Evolutionary conservation across 2,888 invertebrate species (phyloP).

Genomic region (Aporophyla lueneburgensis): DNA sequence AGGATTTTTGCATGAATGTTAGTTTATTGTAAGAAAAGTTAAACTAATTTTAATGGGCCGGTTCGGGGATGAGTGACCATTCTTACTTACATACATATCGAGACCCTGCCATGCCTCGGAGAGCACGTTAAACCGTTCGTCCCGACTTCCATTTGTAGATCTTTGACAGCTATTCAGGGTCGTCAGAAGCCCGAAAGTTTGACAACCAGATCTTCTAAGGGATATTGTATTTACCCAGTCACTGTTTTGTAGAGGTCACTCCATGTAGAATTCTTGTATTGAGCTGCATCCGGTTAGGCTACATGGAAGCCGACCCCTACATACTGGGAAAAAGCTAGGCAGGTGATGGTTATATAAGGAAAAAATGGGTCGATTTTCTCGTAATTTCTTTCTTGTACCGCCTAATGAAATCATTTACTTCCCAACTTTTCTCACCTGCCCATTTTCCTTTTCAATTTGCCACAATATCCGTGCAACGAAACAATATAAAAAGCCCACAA

Average conservation of each 20-base stretch:
- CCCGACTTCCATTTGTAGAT: not conserved
- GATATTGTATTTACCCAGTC: too few species aligned
- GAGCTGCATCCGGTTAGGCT: not conserved
- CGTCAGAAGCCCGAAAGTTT: not conserved
- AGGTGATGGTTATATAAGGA: not conserved
- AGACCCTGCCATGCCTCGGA: not conserved
- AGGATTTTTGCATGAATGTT: not conserved
- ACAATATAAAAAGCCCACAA: constrained; percentile 73
- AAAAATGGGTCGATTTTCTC: not conserved
- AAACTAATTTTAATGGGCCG: not conserved
- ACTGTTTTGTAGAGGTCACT: too few species aligned
- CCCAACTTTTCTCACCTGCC: constrained; percentile 44
- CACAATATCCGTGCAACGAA: constrained; percentile 68
- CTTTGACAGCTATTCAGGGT: not conserved
- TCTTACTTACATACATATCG: too few species aligned
- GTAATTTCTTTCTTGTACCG: not conserved
- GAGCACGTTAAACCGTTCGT: not conserved
- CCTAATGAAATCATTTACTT: constrained; percentile 43
- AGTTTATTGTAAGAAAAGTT: not conserved
- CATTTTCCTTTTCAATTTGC: constrained; percentile 71
- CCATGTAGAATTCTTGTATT: not conserved
- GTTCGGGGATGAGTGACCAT: too few species aligned
- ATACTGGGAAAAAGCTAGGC: not conserved
- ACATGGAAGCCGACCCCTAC: not conserved
- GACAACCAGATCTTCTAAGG: too few species aligned